Base-by-base conservation (phyloP, 1,140 invertebrate species). In the Cherax quadricarinatus region DNA sequence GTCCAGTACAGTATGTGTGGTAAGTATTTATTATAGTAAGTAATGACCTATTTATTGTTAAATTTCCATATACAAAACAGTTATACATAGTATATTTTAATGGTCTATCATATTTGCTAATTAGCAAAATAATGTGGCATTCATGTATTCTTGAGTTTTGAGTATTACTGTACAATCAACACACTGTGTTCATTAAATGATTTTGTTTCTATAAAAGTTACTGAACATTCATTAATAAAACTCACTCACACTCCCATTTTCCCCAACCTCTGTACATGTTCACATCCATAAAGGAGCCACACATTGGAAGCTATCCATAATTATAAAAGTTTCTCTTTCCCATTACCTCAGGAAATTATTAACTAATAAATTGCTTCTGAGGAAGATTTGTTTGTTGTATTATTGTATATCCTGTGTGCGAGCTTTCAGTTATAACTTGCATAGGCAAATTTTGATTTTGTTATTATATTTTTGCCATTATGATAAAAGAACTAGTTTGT, bases 341-440 rank as follows among this genome's bases (percentile, higher is more conserved):
- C 5, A 75, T 75, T n/a, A 75, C 7, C 21, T 30, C 5, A 30
- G 6, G n/a, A 75, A 18, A 66, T 16, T 66, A 16, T 66, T 66
- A n/a, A 75, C n/a, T 75, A 75, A 75, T 75, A 30, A 75, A 9
- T 75, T 7, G n/a, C n/a, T 75, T 75, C 24, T 75, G 14, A 24
- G 6, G 70, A 5, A 75, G 70, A 24, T 30, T 30, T n/a, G 21
- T 21, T 0, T 7, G n/a, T 75, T 75, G 14, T 75, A 30, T 70
- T 18, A 70, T 41, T 41, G 30, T 41, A 41, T 30, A 75, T 7
- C n/a, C 7, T 75, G 70, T 75, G 70, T 75, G 24, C 21, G 24
- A 30, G 30, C 83, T n/a, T 85, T 85, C 83, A 85, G 82, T 49
- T 62, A 60, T 14, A 85, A 41, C 48, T 70, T 85, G 60, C 48